Conservation (phyloP, 2,113 vertebrate genomes). For the Carlito syrichta region DNA sequence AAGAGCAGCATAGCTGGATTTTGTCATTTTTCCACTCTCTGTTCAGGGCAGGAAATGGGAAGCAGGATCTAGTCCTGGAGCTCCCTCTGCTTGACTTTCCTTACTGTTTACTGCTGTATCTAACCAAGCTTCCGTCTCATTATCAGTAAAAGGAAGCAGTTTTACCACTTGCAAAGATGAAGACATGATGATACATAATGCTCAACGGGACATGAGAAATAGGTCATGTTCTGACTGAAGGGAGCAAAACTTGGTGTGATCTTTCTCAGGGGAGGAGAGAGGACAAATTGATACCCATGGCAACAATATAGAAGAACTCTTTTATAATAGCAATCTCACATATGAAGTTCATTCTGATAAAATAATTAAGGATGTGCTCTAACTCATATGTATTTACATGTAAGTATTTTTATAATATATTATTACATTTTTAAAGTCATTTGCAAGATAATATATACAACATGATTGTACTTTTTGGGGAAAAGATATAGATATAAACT, state of each 20-base stretch:
- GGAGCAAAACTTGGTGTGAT: background rate
- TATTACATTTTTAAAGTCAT: background rate
- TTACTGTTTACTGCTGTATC: background rate
- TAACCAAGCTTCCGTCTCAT: background rate
- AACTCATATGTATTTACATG: background rate
- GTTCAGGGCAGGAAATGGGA: slow-evolving; percentile 5
- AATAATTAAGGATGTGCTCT: background rate
- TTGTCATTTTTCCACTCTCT: background rate
- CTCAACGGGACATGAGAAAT: background rate
- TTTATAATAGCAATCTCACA: background rate
- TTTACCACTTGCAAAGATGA: background rate
- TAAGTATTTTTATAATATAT: background rate
- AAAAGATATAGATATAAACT: background rate
- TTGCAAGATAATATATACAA: background rate
- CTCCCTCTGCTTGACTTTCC: background rate
- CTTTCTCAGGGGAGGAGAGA: background rate
- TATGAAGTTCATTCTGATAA: background rate
- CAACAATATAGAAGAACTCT: background rate
- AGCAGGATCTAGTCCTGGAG: background rate
- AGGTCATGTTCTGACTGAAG: background rate
- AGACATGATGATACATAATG: background rate
- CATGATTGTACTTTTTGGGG: background rate
- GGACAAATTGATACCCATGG: background rate
- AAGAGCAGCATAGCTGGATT: background rate
- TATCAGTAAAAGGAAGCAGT: background rate